Base-by-base conservation (phyloP, 2,888 invertebrate species). In the Synergus umbraculus region DNA sequence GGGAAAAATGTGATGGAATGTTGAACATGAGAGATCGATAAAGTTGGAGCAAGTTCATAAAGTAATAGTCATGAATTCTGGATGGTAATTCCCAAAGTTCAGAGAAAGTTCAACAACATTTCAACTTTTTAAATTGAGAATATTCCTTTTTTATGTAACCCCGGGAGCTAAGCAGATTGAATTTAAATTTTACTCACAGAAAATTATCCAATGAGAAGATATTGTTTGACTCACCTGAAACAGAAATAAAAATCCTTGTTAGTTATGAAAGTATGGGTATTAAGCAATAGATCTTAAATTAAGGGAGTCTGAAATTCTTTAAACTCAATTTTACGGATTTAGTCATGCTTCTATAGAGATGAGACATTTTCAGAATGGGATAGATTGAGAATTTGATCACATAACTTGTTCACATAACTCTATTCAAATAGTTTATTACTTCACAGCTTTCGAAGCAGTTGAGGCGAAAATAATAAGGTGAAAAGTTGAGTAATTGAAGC, bases 1-100 rank as follows among this genome's bases (percentile, higher is more conserved):
- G 46, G 29, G 46, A 73, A 73, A 12, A 73, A 73, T 73, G 37
- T 73, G n/a, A 73, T 73, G 54, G 54, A 73, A 73, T 73, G 54
- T 49, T 49, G 37, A 49, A 41, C 41, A 54, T 73, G 37, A 73
- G 41, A 69, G 37, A 41, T 29, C n/a, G 54, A 54, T 73, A 41
- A n/a, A 54, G 73, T 54, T 54, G 37, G 4, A 37, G 46, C 69
- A n/a, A 73, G 9, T 73, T 54, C 37, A 41, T 73, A 8, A 43
- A 44, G 66, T 66, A 43, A 44, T 66, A 44, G 43, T 66, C 18
- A 65, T 65, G 37, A 65, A 66, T 66, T 66, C 44, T 46, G 46
- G 13, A 46, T n/a, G 46, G 22, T 46, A 13, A 22, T 46, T 15
- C 46, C 13, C 13, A 37, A n/a, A 73, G 0, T 54, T 18, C 37